phyloP scores from a whole-genome alignment of 2,797 vertebrate species.

The Dipus sagitta region DNA sequence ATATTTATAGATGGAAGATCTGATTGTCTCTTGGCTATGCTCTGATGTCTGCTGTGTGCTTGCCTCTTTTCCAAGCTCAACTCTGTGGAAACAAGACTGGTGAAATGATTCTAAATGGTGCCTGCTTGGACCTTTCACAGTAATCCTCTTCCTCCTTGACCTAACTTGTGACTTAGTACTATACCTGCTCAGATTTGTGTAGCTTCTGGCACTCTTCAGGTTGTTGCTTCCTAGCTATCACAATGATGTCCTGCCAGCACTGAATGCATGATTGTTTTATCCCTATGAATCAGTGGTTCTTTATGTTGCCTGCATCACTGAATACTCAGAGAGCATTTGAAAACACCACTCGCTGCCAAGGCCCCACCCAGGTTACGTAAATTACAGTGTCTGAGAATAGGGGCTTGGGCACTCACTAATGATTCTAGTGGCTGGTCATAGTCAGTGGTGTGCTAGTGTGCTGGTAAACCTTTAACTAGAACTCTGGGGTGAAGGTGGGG shows the following conservation, averaged over 20 bases:
- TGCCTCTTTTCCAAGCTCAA: background rate
- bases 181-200: background rate
- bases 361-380: background rate
- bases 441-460: background rate
- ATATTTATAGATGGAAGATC: background rate
- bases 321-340: background rate
- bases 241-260: background rate
- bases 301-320: background rate
- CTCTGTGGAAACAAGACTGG: background rate
- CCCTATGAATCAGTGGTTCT: slow-evolving; percentile 16
- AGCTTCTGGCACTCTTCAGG: background rate
- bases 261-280: background rate
- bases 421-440: background rate
- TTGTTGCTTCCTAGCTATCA: background rate
- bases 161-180: background rate
- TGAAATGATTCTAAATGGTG: background rate
- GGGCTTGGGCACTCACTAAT: background rate
- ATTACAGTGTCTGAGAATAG: background rate
- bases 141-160: background rate
- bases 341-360: background rate
- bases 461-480: background rate
- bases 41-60: background rate
- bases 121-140: background rate
- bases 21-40: background rate
- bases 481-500: background rate